phyloP scores from a whole-genome alignment of 2,797 vertebrate genomes.

The Sebastes trivittatus region DNA sequence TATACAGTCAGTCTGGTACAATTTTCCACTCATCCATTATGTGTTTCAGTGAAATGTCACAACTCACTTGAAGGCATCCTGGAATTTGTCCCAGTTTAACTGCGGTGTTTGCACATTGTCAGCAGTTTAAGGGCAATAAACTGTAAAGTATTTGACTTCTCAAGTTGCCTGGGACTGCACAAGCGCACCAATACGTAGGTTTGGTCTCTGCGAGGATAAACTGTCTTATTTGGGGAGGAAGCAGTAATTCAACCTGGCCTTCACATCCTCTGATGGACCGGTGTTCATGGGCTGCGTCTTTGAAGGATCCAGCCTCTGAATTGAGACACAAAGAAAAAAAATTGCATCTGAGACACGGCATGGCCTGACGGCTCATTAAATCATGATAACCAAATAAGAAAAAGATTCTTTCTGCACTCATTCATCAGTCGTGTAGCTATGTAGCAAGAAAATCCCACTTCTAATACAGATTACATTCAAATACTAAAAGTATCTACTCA shows the following conservation, averaged over 20 bases:
- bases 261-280: background rate
- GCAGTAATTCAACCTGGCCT: background rate
- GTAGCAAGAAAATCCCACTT: background rate
- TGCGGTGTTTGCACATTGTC: background rate
- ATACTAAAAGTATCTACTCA: background rate
- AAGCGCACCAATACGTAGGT: background rate
- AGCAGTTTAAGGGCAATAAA: background rate
- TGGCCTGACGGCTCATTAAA: background rate
- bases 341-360: background rate
- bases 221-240: background rate
- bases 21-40: background rate
- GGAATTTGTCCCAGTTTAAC: background rate
- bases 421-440: background rate
- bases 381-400: background rate
- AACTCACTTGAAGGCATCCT: background rate
- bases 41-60: background rate
- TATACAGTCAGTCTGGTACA: background rate
- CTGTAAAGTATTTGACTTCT: background rate
- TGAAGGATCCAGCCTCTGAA: slow-evolving; percentile 7
- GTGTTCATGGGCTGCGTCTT: background rate
- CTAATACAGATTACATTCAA: background rate
- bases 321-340: slow-evolving; percentile 3
- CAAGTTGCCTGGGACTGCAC: background rate
- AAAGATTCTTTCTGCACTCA: background rate
- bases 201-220: background rate